A percentile compares a stretch with the other conserved stretches of the same genome.
Evolutionary conservation across 2,888 invertebrate species (phyloP).

Genomic region (Erebia aethiops): DNA sequence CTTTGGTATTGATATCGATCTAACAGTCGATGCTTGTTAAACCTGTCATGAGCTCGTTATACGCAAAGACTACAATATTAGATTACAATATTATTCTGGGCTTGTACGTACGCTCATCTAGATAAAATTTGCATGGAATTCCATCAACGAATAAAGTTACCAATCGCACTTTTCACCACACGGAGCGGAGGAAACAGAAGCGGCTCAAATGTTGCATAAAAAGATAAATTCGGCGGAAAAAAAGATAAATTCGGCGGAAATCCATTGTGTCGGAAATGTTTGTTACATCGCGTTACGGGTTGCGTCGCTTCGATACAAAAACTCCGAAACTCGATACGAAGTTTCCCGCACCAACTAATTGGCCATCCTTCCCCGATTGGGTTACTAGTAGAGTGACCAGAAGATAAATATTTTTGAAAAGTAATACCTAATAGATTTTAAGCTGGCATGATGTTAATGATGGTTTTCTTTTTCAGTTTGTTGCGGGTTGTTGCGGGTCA

Average conservation of each 20-base stretch:
- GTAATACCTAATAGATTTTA: too few relatives aligned
- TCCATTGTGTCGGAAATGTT: slow-evolving; percentile 44
- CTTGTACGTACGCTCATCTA: too few relatives aligned
- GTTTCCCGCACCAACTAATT: slow-evolving; percentile 70
- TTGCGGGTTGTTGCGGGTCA: too few relatives aligned
- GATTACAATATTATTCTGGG: too few relatives aligned
- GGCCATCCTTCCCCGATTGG: slow-evolving; percentile 61
- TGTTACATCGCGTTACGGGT: slow-evolving; percentile 37
- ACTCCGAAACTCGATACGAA: slow-evolving; percentile 64
- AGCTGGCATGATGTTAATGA: too few relatives aligned
- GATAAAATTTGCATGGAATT: not conserved
- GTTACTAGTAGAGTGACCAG: slow-evolving; percentile 63
- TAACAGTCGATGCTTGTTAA: not conserved
- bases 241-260: slow-evolving; percentile 40
- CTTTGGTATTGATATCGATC: slow-evolving; percentile 1
- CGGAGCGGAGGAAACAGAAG: slow-evolving; percentile 31
- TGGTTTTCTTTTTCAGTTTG: too few relatives aligned
- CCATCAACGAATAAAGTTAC: not conserved
- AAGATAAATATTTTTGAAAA: not conserved
- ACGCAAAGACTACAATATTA: not conserved
- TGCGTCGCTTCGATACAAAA: slow-evolving; percentile 52
- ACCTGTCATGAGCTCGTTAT: not conserved
- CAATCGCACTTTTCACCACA: not conserved
- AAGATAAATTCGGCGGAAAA: slow-evolving; percentile 36
- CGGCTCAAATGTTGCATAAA: slow-evolving; percentile 35